Evolutionary conservation across 1,140 invertebrate genomes (phyloP), one percentile per base, ranked within the genome.

Genomic region (Dryas iulia): DNA sequence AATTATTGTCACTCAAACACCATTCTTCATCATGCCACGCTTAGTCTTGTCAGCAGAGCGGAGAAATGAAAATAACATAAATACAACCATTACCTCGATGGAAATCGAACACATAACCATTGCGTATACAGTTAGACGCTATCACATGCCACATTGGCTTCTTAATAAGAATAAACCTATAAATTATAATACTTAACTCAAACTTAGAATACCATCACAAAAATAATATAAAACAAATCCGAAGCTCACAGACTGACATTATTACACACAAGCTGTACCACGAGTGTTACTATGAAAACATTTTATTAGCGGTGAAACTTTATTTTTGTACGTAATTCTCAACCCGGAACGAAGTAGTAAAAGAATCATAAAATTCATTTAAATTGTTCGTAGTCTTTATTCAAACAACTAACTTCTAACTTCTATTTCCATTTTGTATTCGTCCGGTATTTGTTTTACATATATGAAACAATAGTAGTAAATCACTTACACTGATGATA

Each of bases 401-500:
- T 53, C 4, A 24, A 53, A 30, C 61, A 25, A 30, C 11, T 35
- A 18, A 28, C 6, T 63, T n/a, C 11, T 35, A 18, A 28, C 6
- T 63, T n/a, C 28, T 31, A 53, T 53, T 56, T 63, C 18, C 23
- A 63, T 63, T 63, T 63, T 54, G 35, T 18, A 12, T 30, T 31
- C 0, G 47, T 52, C 59, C 30, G 39, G 28, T 31, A 23, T 63
- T 69, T 70, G 31, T 65, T 67, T 59, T 47, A 54, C 53, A 63
- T 74, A 69, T 72, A 72, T 47, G 63, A 63, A 69, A 69, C 39
- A 59, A 71, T 61, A 26, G 61, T 65, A 75, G 31, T 81, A 79
- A 79, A 84, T 82, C 82, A 81, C 66, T 53, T 54, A 64, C 66
- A 74, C 74, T 79, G 74, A 78, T 77, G 76, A 81, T 82, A 80